Conservation (phyloP, 1,140 invertebrate species). For the Coenobita brevimanus region DNA sequence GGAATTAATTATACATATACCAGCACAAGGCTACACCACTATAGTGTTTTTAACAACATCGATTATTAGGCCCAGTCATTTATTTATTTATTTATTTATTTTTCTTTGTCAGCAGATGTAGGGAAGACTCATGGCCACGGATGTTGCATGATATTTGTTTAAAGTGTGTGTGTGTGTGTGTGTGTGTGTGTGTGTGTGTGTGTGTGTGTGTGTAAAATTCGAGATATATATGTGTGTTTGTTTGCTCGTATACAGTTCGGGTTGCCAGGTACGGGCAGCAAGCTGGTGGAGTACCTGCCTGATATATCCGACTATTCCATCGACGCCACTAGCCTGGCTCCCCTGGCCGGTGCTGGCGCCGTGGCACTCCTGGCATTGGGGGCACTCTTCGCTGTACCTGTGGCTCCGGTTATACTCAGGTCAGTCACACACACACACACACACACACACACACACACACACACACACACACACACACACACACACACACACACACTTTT, state of each 20-base stretch:
- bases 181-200: no score
- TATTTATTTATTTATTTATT: no score
- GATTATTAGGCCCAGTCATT: no score
- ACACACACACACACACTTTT: not conserved
- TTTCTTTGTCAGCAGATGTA: no score
- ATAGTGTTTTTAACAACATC: no score
- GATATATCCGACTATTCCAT: conserved; percentile 37
- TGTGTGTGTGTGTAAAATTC: no score
- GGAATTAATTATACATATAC: no score
- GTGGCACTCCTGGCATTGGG: conserved; percentile 43
- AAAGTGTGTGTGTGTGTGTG: no score
- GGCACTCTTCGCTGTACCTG: conserved; percentile 46
- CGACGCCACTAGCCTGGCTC: not conserved
- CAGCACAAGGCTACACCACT: no score
- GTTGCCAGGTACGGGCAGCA: conserved; percentile 21
- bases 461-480: conserved; percentile 29
- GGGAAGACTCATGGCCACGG: no score
- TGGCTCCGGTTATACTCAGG: conserved; percentile 43
- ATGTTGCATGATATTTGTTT: no score
- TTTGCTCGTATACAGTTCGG: conserved; percentile 29
- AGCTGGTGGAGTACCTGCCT: conserved; percentile 42
- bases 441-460: not conserved
- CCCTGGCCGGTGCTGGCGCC: conserved; percentile 28
- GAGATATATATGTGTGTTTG: no score
- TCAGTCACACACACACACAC: not conserved